These are phyloP conservation scores for Jacana jacana DNA, from an alignment of 2,113 vertebrate species.

Conservation along the genomic window DNA sequence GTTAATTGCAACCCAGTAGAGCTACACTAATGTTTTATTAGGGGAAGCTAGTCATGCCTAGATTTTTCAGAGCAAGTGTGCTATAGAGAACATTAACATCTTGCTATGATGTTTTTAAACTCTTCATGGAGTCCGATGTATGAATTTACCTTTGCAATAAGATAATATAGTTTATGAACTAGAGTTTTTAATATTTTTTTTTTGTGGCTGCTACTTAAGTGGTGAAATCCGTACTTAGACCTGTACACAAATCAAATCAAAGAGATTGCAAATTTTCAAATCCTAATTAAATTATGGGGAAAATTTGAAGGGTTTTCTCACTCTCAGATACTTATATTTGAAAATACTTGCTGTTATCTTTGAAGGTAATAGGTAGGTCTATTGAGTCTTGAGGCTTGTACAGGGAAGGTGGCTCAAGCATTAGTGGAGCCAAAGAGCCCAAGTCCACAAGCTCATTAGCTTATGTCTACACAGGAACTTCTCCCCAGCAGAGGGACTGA, in stretches of 20 bases:
- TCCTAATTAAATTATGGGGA: background rate
- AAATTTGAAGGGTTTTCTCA: background rate
- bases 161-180: background rate
- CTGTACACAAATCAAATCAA: background rate
- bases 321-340: background rate
- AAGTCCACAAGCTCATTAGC: background rate
- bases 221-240: background rate
- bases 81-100: constrained; percentile 40
- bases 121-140: constrained; percentile 35
- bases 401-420: background rate
- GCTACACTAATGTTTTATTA: constrained; percentile 72
- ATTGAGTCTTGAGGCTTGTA: background rate
- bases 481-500: background rate
- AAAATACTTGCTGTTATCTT: background rate
- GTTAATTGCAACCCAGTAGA: constrained; percentile 73
- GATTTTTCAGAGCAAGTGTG: constrained; percentile 62
- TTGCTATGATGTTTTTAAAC: constrained; percentile 46
- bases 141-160: background rate
- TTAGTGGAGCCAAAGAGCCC: background rate
- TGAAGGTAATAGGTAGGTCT: background rate
- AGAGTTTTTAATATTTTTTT: background rate
- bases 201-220: background rate
- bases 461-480: background rate
- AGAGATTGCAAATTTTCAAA: background rate
- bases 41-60: constrained; percentile 22